Conservation (phyloP, 2,888 invertebrate species). For the Stratiomys singularior region DNA sequence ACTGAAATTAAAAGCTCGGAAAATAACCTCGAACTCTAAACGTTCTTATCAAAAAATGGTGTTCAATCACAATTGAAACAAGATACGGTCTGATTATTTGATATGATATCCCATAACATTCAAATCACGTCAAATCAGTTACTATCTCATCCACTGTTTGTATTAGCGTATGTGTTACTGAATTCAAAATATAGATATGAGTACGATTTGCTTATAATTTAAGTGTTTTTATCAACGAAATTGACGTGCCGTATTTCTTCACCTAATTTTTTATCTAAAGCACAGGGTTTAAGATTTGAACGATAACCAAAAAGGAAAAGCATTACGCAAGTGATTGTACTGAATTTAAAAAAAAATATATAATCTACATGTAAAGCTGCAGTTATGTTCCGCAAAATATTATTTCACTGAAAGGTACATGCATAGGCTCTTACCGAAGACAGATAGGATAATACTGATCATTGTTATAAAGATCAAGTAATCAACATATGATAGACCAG, state of each 20-base stretch:
- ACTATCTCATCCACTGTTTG: background rate
- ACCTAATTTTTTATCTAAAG: background rate
- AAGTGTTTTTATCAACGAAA: background rate
- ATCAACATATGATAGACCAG: background rate
- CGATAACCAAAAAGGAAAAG: background rate
- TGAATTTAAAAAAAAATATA: too few relatives aligned
- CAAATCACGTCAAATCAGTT: slow-evolving; percentile 18
- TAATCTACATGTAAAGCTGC: too few relatives aligned
- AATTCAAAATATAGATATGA: background rate
- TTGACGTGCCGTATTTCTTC: background rate
- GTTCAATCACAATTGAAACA: slow-evolving; percentile 10
- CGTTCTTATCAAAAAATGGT: background rate
- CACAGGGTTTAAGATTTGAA: background rate
- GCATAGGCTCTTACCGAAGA: slow-evolving; percentile 36
- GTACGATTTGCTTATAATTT: background rate
- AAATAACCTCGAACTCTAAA: background rate
- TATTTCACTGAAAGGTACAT: background rate
- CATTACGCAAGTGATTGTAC: background rate
- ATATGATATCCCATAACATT: slow-evolving; percentile 18
- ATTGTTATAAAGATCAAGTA: slow-evolving; percentile 42
- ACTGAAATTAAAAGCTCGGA: background rate
- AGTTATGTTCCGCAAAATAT: too few relatives aligned
- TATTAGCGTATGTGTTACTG: background rate
- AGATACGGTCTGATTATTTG: slow-evolving; percentile 2
- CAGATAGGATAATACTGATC: slow-evolving; percentile 32